These are phyloP conservation scores for Sebastes hubbsi DNA, from an alignment of 2,797 vertebrate species.

Conservation along the genomic window DNA sequence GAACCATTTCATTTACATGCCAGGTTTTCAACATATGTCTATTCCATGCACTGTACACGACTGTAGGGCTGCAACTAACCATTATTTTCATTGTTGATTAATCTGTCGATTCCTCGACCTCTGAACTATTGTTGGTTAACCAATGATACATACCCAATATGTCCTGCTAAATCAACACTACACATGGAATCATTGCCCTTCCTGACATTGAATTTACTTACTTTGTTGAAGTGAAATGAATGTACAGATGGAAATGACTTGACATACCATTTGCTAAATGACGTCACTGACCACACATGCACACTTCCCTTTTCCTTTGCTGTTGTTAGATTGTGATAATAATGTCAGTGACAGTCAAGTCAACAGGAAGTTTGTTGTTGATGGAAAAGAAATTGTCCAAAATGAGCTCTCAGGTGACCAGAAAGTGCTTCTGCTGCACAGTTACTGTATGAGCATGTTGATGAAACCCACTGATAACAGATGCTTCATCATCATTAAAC, in stretches of 20 bases:
- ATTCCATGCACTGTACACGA: too few relatives aligned
- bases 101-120: too few relatives aligned
- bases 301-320: neutral
- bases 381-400: slow-evolving; percentile 11
- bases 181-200: neutral
- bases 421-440: neutral
- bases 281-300: neutral
- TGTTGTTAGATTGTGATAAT: neutral
- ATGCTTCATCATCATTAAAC: neutral
- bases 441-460: neutral
- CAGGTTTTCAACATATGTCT: too few relatives aligned
- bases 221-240: neutral
- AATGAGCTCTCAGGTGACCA: slow-evolving; percentile 49
- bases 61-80: too few relatives aligned
- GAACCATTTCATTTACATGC: too few relatives aligned
- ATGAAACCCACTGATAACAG: slow-evolving; percentile 27
- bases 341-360: neutral
- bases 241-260: neutral
- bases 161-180: neutral
- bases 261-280: neutral
- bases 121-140: neutral
- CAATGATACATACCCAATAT: neutral
- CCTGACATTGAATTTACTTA: too few relatives aligned
- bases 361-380: slow-evolving; percentile 25
- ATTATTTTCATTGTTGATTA: too few relatives aligned